Percentiles rank a stretch among this genome's conserved stretches.
These are phyloP conservation scores for Oryzaephilus surinamensis DNA, from an alignment of 1,140 invertebrate species.

Conservation along the genomic window DNA sequence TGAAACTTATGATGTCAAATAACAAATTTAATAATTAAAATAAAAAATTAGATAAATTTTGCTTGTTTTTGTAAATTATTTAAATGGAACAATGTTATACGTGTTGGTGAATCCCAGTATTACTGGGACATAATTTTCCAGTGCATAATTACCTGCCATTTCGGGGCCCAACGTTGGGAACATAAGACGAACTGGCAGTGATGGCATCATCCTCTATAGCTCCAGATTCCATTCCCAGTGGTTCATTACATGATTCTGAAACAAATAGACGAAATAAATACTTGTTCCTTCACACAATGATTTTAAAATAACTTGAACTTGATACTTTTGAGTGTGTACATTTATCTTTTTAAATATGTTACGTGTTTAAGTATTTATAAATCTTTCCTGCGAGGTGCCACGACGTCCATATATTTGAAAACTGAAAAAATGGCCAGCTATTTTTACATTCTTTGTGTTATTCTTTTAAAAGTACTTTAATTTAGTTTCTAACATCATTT, in stretches of 20 bases:
- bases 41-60: constrained; percentile 6
- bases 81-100: constrained; percentile 1
- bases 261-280: constrained; percentile 34
- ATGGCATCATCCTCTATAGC: constrained; percentile 52
- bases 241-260: constrained; percentile 46
- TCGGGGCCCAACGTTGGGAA: constrained; percentile 50
- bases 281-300: too few relatives aligned
- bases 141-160: constrained; percentile 47
- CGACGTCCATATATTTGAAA: too few relatives aligned
- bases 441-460: too few relatives aligned
- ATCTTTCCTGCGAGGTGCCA: too few relatives aligned
- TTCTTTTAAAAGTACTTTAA: too few relatives aligned
- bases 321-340: too few relatives aligned
- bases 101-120: background rate
- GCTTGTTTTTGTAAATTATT: too few relatives aligned
- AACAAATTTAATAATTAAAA: constrained; percentile 4
- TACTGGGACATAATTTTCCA: constrained; percentile 1
- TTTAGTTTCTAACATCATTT: too few relatives aligned
- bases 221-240: constrained; percentile 59
- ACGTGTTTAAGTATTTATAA: too few relatives aligned
- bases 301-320: too few relatives aligned
- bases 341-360: too few relatives aligned
- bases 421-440: too few relatives aligned
- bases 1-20: constrained; percentile 1
- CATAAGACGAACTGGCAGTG: constrained; percentile 53